Conservation (phyloP, 35 echinoderm and acorn worm species). For the Holothuria glaberrima region DNA sequence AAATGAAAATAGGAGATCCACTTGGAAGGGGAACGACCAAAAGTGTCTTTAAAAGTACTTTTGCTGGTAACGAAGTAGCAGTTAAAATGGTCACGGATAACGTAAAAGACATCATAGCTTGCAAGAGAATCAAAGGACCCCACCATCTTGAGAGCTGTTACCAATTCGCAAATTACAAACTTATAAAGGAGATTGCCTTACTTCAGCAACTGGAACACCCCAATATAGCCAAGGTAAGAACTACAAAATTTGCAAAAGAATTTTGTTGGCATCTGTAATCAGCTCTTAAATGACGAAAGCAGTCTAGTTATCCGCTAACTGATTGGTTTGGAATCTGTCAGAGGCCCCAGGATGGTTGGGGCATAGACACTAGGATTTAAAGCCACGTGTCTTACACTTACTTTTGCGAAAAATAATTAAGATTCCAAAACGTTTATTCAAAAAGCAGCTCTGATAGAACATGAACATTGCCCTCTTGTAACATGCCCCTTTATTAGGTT, state of each 20-base stretch:
- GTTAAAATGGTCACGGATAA: constrained; percentile 86
- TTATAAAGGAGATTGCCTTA: constrained; percentile 78
- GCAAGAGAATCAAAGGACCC: constrained; percentile 60
- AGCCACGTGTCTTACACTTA: too few relatives aligned
- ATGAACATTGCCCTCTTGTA: too few relatives aligned
- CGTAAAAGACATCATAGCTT: constrained; percentile 78
- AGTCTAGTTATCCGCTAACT: too few relatives aligned
- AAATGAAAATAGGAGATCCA: not conserved
- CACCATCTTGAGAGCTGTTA: constrained; percentile 58
- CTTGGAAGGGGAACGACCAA: constrained; percentile 89
- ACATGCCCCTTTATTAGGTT: too few relatives aligned
- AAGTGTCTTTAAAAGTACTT: constrained; percentile 66
- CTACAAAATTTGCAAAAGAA: not conserved
- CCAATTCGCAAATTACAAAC: constrained; percentile 77
- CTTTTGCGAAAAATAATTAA: too few relatives aligned
- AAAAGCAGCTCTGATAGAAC: too few relatives aligned
- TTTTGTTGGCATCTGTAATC: not conserved
- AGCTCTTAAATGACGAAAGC: not conserved
- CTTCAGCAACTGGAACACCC: constrained; percentile 75
- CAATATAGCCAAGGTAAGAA: constrained; percentile 79
- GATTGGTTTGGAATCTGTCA: not conserved
- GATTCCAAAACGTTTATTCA: too few relatives aligned
- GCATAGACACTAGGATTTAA: too few relatives aligned
- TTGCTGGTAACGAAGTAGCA: constrained; percentile 56
- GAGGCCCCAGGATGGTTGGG: not conserved